Conservation (phyloP, 2,113 vertebrate genomes). For the Caranx ignobilis region DNA sequence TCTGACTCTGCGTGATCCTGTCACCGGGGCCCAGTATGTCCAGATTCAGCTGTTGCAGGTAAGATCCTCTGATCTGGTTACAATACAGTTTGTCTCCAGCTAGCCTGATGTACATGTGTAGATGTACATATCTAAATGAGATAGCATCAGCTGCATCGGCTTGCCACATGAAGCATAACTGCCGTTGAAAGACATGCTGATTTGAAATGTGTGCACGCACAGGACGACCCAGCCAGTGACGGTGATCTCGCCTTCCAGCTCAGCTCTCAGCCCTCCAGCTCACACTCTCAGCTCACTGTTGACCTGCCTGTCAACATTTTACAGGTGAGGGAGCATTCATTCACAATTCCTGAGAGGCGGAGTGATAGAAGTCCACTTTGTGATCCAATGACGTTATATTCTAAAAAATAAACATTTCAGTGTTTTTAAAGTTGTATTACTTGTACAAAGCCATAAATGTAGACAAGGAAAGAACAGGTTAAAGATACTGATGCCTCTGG, state of each 20-base stretch:
- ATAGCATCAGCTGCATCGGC: background rate
- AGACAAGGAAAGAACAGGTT: background rate
- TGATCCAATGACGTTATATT: background rate
- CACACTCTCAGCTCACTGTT: slow-evolving; percentile 90
- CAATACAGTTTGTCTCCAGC: background rate
- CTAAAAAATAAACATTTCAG: too few species aligned
- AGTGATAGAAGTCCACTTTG: background rate
- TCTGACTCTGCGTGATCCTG: slow-evolving; percentile 87
- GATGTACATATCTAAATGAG: background rate
- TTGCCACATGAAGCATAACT: background rate
- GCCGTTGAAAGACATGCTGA: background rate
- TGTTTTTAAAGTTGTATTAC: too few species aligned
- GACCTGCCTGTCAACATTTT: slow-evolving; percentile 94
- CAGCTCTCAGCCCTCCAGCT: slow-evolving; percentile 89
- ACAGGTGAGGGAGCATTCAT: slow-evolving; percentile 83
- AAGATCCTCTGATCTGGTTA: slow-evolving; percentile 33
- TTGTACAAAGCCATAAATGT: too few species aligned
- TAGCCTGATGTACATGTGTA: background rate
- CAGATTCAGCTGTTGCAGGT: slow-evolving; percentile 96
- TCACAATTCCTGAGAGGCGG: background rate
- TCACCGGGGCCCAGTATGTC: slow-evolving; percentile 89
- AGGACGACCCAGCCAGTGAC: slow-evolving; percentile 92
- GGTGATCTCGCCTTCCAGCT: slow-evolving; percentile 90
- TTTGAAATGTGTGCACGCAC: slow-evolving; percentile 12
- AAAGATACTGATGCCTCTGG: too few species aligned